Conservation (phyloP, 1,140 invertebrate genomes). For the Bombyx mandarina region DNA sequence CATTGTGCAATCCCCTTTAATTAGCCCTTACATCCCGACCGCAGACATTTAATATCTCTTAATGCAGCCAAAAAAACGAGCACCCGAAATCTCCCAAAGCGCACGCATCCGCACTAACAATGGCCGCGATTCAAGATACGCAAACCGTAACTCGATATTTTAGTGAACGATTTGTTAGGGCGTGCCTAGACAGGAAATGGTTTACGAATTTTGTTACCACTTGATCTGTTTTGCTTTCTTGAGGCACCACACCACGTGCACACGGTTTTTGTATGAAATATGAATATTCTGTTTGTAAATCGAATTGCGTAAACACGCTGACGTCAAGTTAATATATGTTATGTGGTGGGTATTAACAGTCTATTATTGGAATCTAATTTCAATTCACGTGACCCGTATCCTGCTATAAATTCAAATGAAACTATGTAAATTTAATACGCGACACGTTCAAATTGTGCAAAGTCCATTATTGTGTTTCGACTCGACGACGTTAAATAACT, state of each 20-base stretch:
- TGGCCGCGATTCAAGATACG: constrained; percentile 8
- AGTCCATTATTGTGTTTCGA: neutral
- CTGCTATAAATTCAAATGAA: neutral
- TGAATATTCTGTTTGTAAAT: constrained; percentile 4
- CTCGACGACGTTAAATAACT: neutral
- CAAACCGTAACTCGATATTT: constrained; percentile 57
- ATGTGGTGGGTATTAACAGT: neutral
- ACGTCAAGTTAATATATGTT: neutral
- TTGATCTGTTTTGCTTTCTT: constrained; percentile 21
- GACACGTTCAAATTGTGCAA: no score
- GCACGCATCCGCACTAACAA: constrained; percentile 39
- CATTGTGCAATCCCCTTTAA: constrained; percentile 52
- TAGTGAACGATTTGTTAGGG: constrained; percentile 52
- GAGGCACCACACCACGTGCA: neutral
- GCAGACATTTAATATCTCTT: constrained; percentile 55
- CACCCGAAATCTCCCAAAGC: constrained; percentile 42
- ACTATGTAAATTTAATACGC: neutral
- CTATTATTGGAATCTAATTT: neutral
- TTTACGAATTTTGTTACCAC: constrained; percentile 45
- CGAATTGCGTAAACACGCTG: neutral
- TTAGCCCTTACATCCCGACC: constrained; percentile 38
- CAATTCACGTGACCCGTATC: neutral
- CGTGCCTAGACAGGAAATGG: constrained; percentile 52
- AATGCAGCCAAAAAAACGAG: constrained; percentile 42
- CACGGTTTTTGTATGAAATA: neutral